Percentiles rank a stretch among this genome's conserved stretches.
Evolutionary conservation across 2,113 vertebrate species (phyloP).

Genomic region (Zeus faber): DNA sequence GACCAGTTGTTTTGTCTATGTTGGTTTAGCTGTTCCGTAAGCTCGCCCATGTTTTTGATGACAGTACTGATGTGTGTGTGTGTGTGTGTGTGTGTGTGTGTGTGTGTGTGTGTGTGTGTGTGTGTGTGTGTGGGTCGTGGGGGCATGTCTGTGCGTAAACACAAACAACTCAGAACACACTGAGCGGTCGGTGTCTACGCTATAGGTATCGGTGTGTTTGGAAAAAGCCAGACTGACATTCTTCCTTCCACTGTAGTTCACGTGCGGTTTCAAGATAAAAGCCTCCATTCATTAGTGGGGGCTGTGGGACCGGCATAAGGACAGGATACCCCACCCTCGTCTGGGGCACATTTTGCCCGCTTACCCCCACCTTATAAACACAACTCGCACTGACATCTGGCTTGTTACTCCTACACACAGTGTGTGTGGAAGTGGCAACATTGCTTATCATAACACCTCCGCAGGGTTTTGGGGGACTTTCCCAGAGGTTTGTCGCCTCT

Average conservation of each 20-base stretch:
- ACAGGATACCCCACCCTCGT: slow-evolving; percentile 68
- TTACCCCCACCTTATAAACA: slow-evolving; percentile 1
- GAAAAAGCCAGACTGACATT: slow-evolving; percentile 43
- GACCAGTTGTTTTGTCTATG: slow-evolving; percentile 44
- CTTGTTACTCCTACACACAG: background rate
- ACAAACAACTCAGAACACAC: background rate
- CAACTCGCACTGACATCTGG: too few relatives aligned
- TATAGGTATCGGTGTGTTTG: slow-evolving; percentile 29
- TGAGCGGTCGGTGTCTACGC: background rate
- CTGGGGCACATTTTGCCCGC: slow-evolving; percentile 46
- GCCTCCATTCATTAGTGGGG: slow-evolving; percentile 67
- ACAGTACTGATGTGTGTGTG: background rate
- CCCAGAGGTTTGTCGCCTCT: too few relatives aligned
- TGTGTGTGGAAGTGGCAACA: too few relatives aligned
- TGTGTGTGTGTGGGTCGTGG: background rate
- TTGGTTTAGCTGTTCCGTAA: slow-evolving; percentile 18
- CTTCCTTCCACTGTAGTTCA: slow-evolving; percentile 57
- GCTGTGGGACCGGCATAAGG: slow-evolving; percentile 32
- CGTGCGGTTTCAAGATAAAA: slow-evolving; percentile 62
- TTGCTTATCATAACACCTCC: too few relatives aligned
- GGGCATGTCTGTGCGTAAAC: background rate
- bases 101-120: slow-evolving; percentile 1
- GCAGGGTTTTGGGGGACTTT: too few relatives aligned
- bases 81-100: slow-evolving; percentile 5
- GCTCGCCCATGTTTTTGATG: slow-evolving; percentile 12